These are phyloP conservation scores for Rhimphoctona megacephalus DNA, from an alignment of 2,888 invertebrate genomes.

Conservation along the genomic window DNA sequence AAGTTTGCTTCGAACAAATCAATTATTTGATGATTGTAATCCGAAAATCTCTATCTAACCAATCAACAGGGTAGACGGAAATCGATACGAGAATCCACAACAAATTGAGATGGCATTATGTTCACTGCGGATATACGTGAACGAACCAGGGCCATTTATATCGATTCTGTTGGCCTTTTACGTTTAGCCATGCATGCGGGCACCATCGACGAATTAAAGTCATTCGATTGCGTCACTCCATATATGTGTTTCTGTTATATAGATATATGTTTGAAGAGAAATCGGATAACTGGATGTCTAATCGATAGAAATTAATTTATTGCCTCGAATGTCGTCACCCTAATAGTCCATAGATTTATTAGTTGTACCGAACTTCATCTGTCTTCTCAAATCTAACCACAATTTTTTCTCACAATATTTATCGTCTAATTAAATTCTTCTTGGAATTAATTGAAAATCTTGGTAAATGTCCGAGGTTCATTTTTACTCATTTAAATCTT, in stretches of 20 bases:
- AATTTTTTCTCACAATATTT: conserved; percentile 29
- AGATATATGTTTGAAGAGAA: background rate
- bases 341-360: conserved; percentile 50
- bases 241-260: conserved; percentile 37
- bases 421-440: conserved; percentile 12
- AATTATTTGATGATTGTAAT: background rate
- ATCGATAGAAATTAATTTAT: conserved; percentile 53
- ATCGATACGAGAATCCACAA: conserved; percentile 10
- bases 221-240: conserved; percentile 56
- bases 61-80: background rate
- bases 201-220: conserved; percentile 72
- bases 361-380: conserved; percentile 5
- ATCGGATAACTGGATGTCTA: conserved; percentile 29
- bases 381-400: background rate
- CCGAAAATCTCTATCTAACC: background rate
- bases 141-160: conserved; percentile 67
- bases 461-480: background rate
- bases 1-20: background rate
- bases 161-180: conserved; percentile 74
- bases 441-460: conserved; percentile 8
- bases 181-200: conserved; percentile 74
- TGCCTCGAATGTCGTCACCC: conserved; percentile 49
- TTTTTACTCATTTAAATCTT: background rate
- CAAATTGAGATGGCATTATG: conserved; percentile 32
- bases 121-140: conserved; percentile 48